These are phyloP conservation scores for Peromyscus melanophrys DNA, from an alignment of 2,797 vertebrate species.

Conservation along the genomic window DNA sequence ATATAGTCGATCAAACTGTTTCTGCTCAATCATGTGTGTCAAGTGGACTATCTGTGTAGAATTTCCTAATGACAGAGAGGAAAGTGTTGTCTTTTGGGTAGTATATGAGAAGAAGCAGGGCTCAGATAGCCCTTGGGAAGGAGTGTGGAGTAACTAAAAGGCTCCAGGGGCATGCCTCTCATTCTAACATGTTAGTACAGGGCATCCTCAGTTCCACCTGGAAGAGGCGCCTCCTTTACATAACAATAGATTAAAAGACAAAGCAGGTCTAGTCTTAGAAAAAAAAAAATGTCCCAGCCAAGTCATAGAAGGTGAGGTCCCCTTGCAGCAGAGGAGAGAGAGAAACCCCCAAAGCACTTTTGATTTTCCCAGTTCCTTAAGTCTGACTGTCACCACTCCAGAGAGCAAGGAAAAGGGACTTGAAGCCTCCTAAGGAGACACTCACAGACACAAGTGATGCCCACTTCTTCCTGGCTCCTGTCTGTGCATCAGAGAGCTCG, in stretches of 20 bases:
- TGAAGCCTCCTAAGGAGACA: background rate
- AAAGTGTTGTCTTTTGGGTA: background rate
- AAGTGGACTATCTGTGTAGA: background rate
- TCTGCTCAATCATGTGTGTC: background rate
- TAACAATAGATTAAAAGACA: background rate
- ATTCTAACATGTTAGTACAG: background rate
- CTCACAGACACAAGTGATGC: background rate
- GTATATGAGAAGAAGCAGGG: background rate
- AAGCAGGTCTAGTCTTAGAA: background rate
- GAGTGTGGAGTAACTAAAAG: background rate
- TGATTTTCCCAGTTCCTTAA: background rate
- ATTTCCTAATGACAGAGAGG: background rate
- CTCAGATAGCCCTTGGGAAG: background rate
- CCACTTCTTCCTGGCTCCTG: background rate
- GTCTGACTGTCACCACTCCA: background rate
- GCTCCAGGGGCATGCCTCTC: accelerated
- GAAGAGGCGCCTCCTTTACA: background rate
- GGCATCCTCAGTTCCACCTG: background rate
- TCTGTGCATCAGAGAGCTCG: background rate
- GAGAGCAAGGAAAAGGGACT: background rate
- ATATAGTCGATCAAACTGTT: background rate
- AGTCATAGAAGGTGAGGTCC: background rate
- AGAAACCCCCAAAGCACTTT: background rate
- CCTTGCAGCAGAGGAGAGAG: background rate
- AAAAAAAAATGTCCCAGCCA: background rate